Evolutionary conservation across 2,888 invertebrate species (phyloP), one percentile per base, ranked within the genome.

Genomic region (Furcula furcula): DNA sequence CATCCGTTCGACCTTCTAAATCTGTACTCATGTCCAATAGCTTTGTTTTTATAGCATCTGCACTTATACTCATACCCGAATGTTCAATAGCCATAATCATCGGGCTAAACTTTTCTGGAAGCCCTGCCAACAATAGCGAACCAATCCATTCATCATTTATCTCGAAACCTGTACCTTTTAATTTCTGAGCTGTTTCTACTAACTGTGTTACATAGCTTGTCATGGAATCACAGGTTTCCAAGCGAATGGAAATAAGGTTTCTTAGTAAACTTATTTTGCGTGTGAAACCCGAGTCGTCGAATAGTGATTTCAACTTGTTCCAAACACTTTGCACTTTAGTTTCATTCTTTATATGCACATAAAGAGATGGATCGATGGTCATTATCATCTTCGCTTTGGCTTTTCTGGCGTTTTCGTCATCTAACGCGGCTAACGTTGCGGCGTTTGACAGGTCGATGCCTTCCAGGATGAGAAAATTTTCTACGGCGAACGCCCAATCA

Each of bases 51-150:
- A n/a, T n/a, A n/a, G n/a, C n/a, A n/a, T n/a, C n/a, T n/a, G n/a
- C n/a, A n/a, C n/a, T n/a, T n/a, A n/a, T n/a, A n/a, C n/a, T n/a
- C n/a, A n/a, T n/a, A n/a, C n/a, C n/a, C n/a, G n/a, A n/a, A n/a
- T n/a, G 48, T 11, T 50, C 50, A 0, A 53, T 46, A 0, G 53
- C 50, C 47, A 52, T 52, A 0, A 54, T 49, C 51, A 51, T 44
- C 0, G 54, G 42, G 1, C 9, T 2, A 21, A 28, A 55, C 4
- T 31, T 39, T 5, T 49, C 47, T 1, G 45, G 30, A n/a, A 54
- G 29, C 29, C 52, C 49, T 0, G 50, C 46, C 4, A 55, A 4
- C 5, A 55, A 11, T 1, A 55, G 9, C 0, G 47, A 47, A 0
- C 46, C 50, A 0, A 55, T 23, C 54, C 52, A 55, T 12, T 52